These are phyloP conservation scores for Plagiodera versicolora DNA, from an alignment of 2,888 invertebrate species.

Conservation along the genomic window DNA sequence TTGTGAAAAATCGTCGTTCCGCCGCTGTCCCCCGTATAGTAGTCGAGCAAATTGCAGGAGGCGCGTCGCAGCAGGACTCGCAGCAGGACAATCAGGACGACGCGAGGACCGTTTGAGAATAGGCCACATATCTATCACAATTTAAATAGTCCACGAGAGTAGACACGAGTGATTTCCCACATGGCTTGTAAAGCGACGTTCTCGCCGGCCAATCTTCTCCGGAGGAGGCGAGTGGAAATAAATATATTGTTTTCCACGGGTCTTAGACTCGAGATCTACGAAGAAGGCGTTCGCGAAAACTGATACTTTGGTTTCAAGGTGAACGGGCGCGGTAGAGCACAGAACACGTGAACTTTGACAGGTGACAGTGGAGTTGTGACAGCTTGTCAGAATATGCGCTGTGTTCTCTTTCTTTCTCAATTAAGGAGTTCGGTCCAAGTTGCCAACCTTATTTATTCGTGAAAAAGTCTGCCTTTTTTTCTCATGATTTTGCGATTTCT, in stretches of 20 bases:
- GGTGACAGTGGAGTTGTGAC: no score
- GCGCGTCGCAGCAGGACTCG: conserved; percentile 11
- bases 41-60: conserved; percentile 12
- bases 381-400: no score
- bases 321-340: no score
- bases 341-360: no score
- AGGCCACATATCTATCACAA: conserved; percentile 50
- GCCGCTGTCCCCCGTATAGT: background rate
- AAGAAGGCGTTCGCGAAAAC: background rate
- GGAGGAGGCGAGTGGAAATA: background rate
- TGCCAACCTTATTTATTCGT: no score
- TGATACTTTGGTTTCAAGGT: no score
- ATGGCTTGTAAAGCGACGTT: conserved; percentile 58
- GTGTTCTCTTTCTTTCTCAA: no score
- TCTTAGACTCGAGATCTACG: background rate
- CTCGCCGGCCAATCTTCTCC: conserved; percentile 18
- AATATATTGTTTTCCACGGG: background rate
- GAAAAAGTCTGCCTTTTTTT: no score
- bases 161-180: conserved; percentile 58
- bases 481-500: no score
- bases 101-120: conserved; percentile 36
- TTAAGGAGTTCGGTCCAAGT: no score
- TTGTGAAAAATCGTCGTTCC: background rate
- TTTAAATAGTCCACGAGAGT: conserved; percentile 49
- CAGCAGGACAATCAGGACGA: conserved; percentile 39